Percentiles rank a stretch among this genome's conserved stretches.
These are phyloP conservation scores for Hesperophylax magnus DNA, from an alignment of 1,140 invertebrate genomes.

Conservation along the genomic window DNA sequence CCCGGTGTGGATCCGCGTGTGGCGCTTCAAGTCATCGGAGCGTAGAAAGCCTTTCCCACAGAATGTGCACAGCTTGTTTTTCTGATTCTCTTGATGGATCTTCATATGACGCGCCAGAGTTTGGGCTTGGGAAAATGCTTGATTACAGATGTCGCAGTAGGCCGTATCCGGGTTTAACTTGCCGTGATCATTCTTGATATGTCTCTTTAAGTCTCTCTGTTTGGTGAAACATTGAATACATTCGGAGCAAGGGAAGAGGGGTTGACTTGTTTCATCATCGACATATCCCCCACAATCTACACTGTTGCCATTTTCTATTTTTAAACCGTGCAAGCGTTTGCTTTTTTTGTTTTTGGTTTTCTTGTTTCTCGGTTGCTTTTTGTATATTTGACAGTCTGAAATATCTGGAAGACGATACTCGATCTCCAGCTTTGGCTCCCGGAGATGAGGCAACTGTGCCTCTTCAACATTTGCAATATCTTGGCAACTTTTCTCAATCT, in stretches of 20 bases:
- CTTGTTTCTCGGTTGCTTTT: constrained; percentile 13
- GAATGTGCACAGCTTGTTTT: constrained; percentile 55
- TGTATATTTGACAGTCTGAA: background rate
- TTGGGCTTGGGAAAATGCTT: constrained; percentile 64
- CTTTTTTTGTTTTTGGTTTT: constrained; percentile 26
- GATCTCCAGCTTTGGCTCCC: constrained; percentile 41
- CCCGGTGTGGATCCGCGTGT: constrained; percentile 74
- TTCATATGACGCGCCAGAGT: constrained; percentile 64
- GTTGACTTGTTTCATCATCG: constrained; percentile 35
- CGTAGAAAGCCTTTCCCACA: constrained; percentile 58
- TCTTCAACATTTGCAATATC: constrained; percentile 28
- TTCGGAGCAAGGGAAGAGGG: constrained; percentile 42
- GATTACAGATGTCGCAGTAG: constrained; percentile 51
- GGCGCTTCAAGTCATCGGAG: constrained; percentile 60
- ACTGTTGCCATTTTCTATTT: constrained; percentile 33
- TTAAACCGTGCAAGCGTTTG: background rate
- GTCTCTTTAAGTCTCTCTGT: constrained; percentile 41
- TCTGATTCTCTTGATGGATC: constrained; percentile 59
- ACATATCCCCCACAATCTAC: constrained; percentile 21
- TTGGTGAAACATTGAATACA: constrained; percentile 40
- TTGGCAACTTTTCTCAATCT: constrained; percentile 37
- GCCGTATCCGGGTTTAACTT: background rate
- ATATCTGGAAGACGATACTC: constrained; percentile 9
- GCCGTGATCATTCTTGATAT: constrained; percentile 37
- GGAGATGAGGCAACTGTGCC: constrained; percentile 16